phyloP scores from a whole-genome alignment of 2,113 vertebrate genomes.

The Chaetorhynchus papuensis region DNA sequence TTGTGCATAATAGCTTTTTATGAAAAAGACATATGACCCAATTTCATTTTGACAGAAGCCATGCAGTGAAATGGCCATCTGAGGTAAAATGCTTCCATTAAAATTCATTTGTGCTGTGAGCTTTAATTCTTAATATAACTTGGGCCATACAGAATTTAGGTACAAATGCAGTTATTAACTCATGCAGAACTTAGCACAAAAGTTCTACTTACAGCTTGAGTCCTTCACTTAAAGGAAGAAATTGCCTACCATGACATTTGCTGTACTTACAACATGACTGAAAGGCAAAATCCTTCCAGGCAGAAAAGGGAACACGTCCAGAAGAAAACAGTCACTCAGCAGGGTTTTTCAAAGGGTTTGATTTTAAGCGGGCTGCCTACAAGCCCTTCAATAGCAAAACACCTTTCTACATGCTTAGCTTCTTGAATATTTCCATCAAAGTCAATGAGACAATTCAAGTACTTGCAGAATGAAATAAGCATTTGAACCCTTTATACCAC shows the following conservation, averaged over 20 bases:
- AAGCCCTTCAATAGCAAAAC: background rate
- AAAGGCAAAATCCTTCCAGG: background rate
- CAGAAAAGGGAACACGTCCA: background rate
- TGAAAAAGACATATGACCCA: background rate
- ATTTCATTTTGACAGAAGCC: conserved; percentile 1
- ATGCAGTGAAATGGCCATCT: background rate
- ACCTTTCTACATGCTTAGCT: background rate
- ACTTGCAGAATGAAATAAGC: background rate
- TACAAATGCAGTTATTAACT: background rate
- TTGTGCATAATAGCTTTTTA: background rate
- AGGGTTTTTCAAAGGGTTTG: background rate
- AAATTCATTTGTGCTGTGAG: background rate
- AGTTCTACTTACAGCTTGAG: background rate
- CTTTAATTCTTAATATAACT: conserved; percentile 1
- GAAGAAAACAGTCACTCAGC: background rate
- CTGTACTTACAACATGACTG: background rate
- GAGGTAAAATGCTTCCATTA: background rate
- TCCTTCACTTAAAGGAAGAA: background rate
- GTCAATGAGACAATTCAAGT: background rate
- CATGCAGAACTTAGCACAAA: background rate
- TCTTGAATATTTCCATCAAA: background rate
- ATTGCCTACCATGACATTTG: background rate
- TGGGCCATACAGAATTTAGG: background rate
- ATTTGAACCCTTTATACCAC: background rate
- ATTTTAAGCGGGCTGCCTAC: background rate